Evolutionary conservation across 1,140 invertebrate genomes (phyloP).

Genomic region (Nilaparvata lugens): DNA sequence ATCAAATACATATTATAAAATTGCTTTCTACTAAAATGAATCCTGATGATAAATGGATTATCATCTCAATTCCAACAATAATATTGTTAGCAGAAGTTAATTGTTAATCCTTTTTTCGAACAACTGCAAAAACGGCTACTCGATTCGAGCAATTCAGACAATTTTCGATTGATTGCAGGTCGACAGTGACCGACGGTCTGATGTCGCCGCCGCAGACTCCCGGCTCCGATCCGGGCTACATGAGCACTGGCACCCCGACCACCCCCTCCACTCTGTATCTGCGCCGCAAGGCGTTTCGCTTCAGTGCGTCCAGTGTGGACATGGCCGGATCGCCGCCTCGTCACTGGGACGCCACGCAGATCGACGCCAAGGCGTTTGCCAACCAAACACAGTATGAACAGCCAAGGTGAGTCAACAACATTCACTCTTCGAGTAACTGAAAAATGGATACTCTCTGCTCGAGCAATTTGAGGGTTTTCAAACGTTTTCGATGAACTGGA

Average conservation of each 20-base stretch:
- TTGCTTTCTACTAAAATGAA: too few relatives aligned
- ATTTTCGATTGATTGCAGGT: background rate
- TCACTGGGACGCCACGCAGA: constrained; percentile 4
- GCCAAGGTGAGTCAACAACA: background rate
- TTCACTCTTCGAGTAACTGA: too few relatives aligned
- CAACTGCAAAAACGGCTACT: too few relatives aligned
- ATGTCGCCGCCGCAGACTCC: constrained; percentile 18
- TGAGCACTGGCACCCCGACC: constrained; percentile 13
- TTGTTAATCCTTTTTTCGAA: background rate
- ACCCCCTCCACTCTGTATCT: constrained; percentile 13
- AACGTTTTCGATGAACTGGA: too few relatives aligned
- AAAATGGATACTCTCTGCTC: too few relatives aligned
- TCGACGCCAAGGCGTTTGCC: constrained; percentile 9
- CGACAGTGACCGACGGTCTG: constrained; percentile 6
- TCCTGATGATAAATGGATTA: too few relatives aligned
- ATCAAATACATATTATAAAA: too few relatives aligned
- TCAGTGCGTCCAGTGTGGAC: constrained; percentile 12
- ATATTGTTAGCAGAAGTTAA: background rate
- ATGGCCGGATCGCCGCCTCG: constrained; percentile 8
- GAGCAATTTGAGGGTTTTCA: too few relatives aligned
- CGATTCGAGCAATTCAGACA: background rate
- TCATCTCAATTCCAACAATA: too few relatives aligned
- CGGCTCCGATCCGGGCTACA: constrained; percentile 20
- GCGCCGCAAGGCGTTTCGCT: constrained; percentile 14
- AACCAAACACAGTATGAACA: background rate